phyloP scores from a whole-genome alignment of 1,140 invertebrate species.

The Hyles euphorbiae region DNA sequence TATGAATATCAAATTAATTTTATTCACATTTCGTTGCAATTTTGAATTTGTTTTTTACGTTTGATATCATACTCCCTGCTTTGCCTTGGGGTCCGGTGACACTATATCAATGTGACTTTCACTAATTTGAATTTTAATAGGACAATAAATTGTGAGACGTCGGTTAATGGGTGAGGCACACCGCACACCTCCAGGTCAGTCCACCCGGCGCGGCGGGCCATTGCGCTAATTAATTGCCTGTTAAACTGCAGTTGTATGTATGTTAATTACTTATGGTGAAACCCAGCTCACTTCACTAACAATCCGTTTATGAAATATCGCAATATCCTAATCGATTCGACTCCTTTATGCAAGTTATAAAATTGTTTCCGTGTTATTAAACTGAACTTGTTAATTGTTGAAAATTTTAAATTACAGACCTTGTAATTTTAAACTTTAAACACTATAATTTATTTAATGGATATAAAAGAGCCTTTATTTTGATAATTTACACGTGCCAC shows the following conservation, averaged over 20 bases:
- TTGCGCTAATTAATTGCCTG: conserved; percentile 26
- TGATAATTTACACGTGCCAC: too few species aligned
- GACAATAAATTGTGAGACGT: conserved; percentile 25
- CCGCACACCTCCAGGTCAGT: conserved; percentile 29
- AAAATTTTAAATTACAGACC: too few species aligned
- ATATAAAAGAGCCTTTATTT: too few species aligned
- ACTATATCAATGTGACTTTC: conserved; percentile 30
- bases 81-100: conserved; percentile 5
- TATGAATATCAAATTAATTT: conserved; percentile 3
- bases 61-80: background rate
- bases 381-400: too few species aligned
- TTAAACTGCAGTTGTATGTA: conserved; percentile 22
- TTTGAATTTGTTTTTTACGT: background rate
- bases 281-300: conserved; percentile 7
- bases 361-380: too few species aligned
- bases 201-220: conserved; percentile 22
- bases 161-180: conserved; percentile 29
- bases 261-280: conserved; percentile 20
- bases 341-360: background rate
- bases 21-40: conserved; percentile 4
- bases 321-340: background rate
- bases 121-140: conserved; percentile 44
- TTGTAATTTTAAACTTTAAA: too few species aligned
- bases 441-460: too few species aligned
- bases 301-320: conserved; percentile 11